These are phyloP conservation scores for Pithys albifrons DNA, from an alignment of 2,113 vertebrate species.

Conservation along the genomic window DNA sequence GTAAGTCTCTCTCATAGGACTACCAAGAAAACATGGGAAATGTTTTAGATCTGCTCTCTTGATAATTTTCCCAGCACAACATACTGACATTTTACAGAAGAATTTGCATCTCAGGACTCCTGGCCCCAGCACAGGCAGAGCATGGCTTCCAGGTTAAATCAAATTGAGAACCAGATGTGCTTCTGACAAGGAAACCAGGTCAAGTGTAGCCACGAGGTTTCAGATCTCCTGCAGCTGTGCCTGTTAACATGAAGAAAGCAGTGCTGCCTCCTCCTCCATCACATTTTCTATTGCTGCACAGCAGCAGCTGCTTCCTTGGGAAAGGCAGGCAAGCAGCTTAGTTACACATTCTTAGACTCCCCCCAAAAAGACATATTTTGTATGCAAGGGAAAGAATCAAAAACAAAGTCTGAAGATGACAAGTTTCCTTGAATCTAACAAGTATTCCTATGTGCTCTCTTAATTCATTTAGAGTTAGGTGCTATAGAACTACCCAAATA, in stretches of 20 bases:
- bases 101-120: neutral
- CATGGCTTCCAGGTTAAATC: neutral
- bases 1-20: neutral
- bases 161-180: constrained; percentile 20
- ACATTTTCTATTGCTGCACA: neutral
- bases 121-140: neutral
- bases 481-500: neutral
- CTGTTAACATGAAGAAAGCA: neutral
- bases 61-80: neutral
- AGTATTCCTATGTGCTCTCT: neutral
- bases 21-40: neutral
- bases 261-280: neutral
- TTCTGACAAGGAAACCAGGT: constrained; percentile 37
- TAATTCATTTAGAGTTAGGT: neutral
- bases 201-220: neutral
- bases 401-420: neutral
- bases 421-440: neutral
- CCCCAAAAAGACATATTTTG: neutral
- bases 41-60: rapidly evolving
- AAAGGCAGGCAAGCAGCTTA: neutral
- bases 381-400: neutral
- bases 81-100: neutral
- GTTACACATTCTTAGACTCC: neutral
- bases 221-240: constrained; percentile 20
- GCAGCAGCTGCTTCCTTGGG: neutral